These are phyloP conservation scores for Takifugu ocellatus DNA, from an alignment of 2,797 vertebrate species.

Conservation along the genomic window DNA sequence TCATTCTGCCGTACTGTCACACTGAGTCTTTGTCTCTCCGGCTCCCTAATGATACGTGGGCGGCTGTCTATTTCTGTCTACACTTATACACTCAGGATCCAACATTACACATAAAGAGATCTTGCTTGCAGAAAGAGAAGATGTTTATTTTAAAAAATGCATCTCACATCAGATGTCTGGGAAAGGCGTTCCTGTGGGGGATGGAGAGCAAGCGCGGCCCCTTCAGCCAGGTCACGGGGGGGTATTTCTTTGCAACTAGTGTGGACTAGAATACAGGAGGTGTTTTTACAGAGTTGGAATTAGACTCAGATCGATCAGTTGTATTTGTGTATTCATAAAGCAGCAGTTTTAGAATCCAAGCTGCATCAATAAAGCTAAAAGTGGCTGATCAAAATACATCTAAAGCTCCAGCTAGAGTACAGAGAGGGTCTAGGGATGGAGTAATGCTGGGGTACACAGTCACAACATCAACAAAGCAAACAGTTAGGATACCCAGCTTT, in stretches of 20 bases:
- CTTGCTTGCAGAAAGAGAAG: conserved; percentile 52
- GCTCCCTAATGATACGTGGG: conserved; percentile 80
- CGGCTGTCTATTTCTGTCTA: conserved; percentile 78
- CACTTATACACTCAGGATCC: conserved; percentile 64
- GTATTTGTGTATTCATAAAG: no score
- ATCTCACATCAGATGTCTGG: conserved; percentile 58
- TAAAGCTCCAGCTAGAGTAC: neutral
- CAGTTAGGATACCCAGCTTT: no score
- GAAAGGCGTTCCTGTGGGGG: conserved; percentile 57
- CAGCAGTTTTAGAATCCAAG: conserved; percentile 8
- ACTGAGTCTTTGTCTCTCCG: conserved; percentile 56
- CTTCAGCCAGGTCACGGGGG: conserved; percentile 22
- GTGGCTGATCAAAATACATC: neutral
- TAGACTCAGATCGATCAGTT: conserved; percentile 10
- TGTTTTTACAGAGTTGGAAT: conserved; percentile 39
- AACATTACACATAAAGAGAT: conserved; percentile 51
- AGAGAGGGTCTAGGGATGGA: no score
- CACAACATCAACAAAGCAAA: no score
- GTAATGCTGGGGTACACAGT: no score
- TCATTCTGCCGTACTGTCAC: conserved; percentile 59
- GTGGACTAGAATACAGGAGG: conserved; percentile 18
- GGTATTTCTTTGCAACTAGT: conserved; percentile 22
- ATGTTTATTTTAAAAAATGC: conserved; percentile 62
- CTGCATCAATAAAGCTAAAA: neutral
- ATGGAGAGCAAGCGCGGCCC: conserved; percentile 11